Conservation (phyloP, 2,888 invertebrate genomes). For the Sarcophaga rosellei region DNA sequence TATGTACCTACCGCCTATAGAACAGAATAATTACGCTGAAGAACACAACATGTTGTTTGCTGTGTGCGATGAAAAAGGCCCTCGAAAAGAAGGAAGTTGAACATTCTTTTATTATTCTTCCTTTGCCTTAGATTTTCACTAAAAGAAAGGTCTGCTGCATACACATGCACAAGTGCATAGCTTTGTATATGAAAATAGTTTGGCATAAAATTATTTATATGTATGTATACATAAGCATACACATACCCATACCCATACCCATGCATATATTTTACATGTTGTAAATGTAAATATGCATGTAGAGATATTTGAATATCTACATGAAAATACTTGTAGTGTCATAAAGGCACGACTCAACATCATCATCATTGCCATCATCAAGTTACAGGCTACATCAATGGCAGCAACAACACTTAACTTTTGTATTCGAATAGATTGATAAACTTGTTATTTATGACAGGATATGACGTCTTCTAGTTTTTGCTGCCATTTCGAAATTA, state of each 20-base stretch:
- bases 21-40: slow-evolving; percentile 45
- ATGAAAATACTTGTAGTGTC: background rate
- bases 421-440: slow-evolving; percentile 45
- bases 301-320: background rate
- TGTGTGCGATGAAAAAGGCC: slow-evolving; percentile 48
- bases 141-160: background rate
- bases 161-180: background rate
- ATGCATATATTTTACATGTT: background rate
- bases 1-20: slow-evolving; percentile 10
- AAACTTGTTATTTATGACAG: slow-evolving; percentile 41
- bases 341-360: background rate
- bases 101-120: slow-evolving; percentile 37
- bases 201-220: too few relatives aligned
- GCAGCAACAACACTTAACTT: slow-evolving; percentile 24
- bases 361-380: background rate
- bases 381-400: background rate
- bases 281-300: background rate
- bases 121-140: slow-evolving; percentile 43
- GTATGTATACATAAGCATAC: too few relatives aligned
- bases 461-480: slow-evolving; percentile 33
- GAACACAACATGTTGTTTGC: slow-evolving; percentile 46
- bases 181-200: background rate
- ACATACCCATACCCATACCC: too few relatives aligned
- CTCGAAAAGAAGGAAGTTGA: slow-evolving; percentile 65
- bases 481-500: slow-evolving; percentile 6